Conservation (phyloP, 2,113 vertebrate species). For the Microtus ochrogaster region DNA sequence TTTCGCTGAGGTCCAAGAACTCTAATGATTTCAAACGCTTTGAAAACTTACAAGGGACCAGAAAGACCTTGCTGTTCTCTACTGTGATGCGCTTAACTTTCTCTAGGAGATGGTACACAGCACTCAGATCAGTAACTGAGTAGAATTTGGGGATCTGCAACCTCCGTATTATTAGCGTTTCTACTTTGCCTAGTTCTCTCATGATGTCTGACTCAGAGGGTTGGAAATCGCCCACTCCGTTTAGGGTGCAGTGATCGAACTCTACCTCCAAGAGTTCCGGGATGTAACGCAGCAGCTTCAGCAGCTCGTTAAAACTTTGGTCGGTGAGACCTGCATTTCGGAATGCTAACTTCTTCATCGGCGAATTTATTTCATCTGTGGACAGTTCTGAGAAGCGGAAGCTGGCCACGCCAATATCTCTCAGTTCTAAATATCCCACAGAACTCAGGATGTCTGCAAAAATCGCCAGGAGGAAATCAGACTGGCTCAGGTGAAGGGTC, state of each 20-base stretch:
- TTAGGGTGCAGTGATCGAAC: slow-evolving; percentile 78
- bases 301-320: accelerated
- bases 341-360: slow-evolving; percentile 78
- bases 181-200: slow-evolving; percentile 40
- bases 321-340: slow-evolving; percentile 79
- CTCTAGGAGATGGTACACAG: slow-evolving; percentile 51
- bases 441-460: slow-evolving; percentile 83
- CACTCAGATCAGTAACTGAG: slow-evolving; percentile 73
- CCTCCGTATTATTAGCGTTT: slow-evolving; percentile 70
- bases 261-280: slow-evolving; percentile 76
- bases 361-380: background rate
- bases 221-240: slow-evolving; percentile 73
- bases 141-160: slow-evolving; percentile 76
- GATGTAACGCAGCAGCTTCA: slow-evolving; percentile 66
- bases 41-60: slow-evolving; percentile 84
- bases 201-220: accelerated
- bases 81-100: slow-evolving; percentile 83
- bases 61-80: slow-evolving; percentile 85
- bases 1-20: slow-evolving; percentile 89
- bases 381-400: slow-evolving; percentile 35
- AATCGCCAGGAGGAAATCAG: slow-evolving; percentile 67
- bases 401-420: background rate
- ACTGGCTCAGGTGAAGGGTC: slow-evolving; percentile 75
- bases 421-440: slow-evolving; percentile 83
- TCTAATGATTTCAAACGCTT: slow-evolving; percentile 77